Base-by-base conservation (phyloP, 2,113 vertebrate species). In the Isichthys henryi region DNA sequence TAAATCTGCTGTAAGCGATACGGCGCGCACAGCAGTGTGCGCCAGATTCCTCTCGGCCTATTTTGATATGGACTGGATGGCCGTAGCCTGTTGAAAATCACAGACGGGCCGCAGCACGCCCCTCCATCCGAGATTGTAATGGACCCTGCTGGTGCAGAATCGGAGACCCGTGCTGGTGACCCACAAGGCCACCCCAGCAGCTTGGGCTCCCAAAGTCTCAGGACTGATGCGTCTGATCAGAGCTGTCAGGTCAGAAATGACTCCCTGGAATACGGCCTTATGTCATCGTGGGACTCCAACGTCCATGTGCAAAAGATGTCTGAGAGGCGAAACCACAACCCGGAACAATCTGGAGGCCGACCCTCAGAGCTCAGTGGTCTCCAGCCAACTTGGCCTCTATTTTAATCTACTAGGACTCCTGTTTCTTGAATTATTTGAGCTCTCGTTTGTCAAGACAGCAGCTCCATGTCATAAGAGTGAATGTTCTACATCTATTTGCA, bases 1-100 rank as follows among this genome's bases (percentile, higher is more conserved):
- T 84, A 84, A 84, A 84, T 84, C 19, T n/a, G 45, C 21, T 48
- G 82, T n/a, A 84, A 84, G 45, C 23, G 82, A 84, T 84, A 84
- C 7, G 21, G 1, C 45, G 9, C 82, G n/a, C 82, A 84, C 19
- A 48, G 7, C 45, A 48, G 5, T 2, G 74, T 35, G 1, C 35
- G 19, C 82, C 39, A 49, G 5, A 86, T 52, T 86, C 84, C 84
- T 86, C n/a, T 27, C 49, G 0, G 84, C 84, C 82, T 45, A n/a
- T 45, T 86, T 46, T 17, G 49, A 86, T 50, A 52, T 31, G n/a
- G 46, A 21, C 46, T 21, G 27, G 84, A 27, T 50, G 46, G 35
- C 43, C 43, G 17, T 48, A 49, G 46, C 46, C 21, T 27, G 82
- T 23, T 48, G 39, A 17, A 46, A 43, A 77, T 53, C 48, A 52